Evolutionary conservation across 2,888 invertebrate species (phyloP), one percentile per base, ranked within the genome.

Genomic region (Tortricodes alternella): DNA sequence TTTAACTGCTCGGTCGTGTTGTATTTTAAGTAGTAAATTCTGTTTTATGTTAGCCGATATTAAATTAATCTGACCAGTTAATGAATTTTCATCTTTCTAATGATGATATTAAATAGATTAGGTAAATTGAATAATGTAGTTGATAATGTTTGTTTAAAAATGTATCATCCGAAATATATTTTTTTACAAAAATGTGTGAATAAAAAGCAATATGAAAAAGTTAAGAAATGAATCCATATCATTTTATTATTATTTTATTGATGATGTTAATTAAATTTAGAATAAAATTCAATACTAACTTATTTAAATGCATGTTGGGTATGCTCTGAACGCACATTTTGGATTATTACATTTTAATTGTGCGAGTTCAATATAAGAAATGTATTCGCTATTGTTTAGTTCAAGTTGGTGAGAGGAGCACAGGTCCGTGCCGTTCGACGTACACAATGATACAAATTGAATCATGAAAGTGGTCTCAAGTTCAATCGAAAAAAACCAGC

Each of bases 181-280:
- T 56, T 50, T 50, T 56, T 37, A 37, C 16, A 37, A 27, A 32
- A 15, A 21, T 32, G 35, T 43, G 16, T 43, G 41, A 43, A 46
- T 53, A 55, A 29, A 46, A 46, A 53, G 53, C 58, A 59, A 53
- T 59, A 53, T 46, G 43, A 13, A 35, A 53, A 38, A 44, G 35
- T 38, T 37, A 35, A 56, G 29, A 37, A 50, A 49, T 49, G 21
- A 50, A 44, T 34, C 49, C 58, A 59, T 59, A 59, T 59, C 58
- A 59, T 44, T 53, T 59, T 53, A 23, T 44, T 19, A 41, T 34
- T 21, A 48, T 23, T 34, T 18, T 35, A 41, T 46, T 41, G 15
- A 32, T 2, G 9, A 15, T 24, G n/a, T 18, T 7, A 44, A 37
- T 23, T 38, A 38, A 46, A 19, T 35, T 13, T 27, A 35, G n/a